Base-by-base conservation (phyloP, 2,113 vertebrate genomes). In the Gymnobelideus leadbeateri region DNA sequence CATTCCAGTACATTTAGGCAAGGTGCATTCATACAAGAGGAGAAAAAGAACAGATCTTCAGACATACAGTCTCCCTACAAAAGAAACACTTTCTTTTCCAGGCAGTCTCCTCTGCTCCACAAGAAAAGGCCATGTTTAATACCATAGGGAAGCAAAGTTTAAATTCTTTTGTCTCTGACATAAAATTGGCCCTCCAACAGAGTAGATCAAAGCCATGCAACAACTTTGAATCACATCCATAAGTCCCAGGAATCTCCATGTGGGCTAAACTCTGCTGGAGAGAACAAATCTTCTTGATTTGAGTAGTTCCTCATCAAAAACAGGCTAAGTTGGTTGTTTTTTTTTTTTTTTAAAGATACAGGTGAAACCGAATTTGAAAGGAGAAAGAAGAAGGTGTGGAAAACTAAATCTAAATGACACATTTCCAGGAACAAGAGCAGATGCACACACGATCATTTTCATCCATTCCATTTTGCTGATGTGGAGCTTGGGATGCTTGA, bases 61-160 rank as follows among this genome's bases (percentile, higher is more conserved):
- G 68, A 84, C 68, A 84, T 84, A n/a, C 68, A 43, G 68, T 84
- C 68, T 84, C 68, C 68, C n/a, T 84, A 84, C 68, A 84, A 84
- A 84, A 84, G 68, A 84, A 84, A 84, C 68, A 84, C 19, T 84
- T 84, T 84, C 68, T 84, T 43, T 84, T 84, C 68, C 68, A 84
- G 68, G 68, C 37, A 43, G 68, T 84, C n/a, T 84, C n/a, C 1
- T 84, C 68, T 8, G 68, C n/a, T 84, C n/a, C 68, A 84, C 68
- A 84, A 84, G 68, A 84, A 84, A 84, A 84, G n/a, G 68, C 68
- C n/a, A 84, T 84, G n/a, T 84, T 84, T 84, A 84, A 84, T 84
- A 84, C 68, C 68, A 84, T 43, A 84, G 68, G 68, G 37, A 84
- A 84, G 68, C 68, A 84, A 84, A 84, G 68, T 84, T 84, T 84